phyloP scores from a whole-genome alignment of 2,113 vertebrate species.

The Clarias gariepinus region DNA sequence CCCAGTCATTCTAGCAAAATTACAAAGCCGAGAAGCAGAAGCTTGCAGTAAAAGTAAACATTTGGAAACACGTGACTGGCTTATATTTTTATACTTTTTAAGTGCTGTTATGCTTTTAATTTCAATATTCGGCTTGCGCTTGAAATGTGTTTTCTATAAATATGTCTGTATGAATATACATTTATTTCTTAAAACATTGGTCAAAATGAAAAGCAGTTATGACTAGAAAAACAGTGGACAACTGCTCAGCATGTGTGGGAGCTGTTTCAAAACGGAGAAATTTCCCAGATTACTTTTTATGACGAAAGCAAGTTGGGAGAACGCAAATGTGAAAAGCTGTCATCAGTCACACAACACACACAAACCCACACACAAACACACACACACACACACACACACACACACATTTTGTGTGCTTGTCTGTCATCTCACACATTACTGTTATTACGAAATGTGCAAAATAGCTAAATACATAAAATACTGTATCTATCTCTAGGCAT shows the following conservation, averaged over 20 bases:
- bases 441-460: neutral
- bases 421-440: neutral
- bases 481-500: neutral
- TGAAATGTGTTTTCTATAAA: neutral
- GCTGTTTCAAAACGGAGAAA: neutral
- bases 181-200: neutral
- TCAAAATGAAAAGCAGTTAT: neutral
- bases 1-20: neutral
- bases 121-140: neutral
- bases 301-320: neutral
- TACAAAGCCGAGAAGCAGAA: neutral
- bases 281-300: neutral
- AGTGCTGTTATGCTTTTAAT: no score
- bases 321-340: neutral
- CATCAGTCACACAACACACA: neutral
- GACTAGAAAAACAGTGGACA: neutral
- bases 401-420: neutral
- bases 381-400: neutral
- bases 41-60: neutral
- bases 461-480: neutral
- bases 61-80: neutral
- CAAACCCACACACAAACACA: neutral
- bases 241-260: constrained; percentile 3
- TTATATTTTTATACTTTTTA: neutral
- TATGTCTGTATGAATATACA: neutral